phyloP scores from a whole-genome alignment of 37 sponge, comb jelly and placozoan genomes.

The Beroe forskalii region DNA sequence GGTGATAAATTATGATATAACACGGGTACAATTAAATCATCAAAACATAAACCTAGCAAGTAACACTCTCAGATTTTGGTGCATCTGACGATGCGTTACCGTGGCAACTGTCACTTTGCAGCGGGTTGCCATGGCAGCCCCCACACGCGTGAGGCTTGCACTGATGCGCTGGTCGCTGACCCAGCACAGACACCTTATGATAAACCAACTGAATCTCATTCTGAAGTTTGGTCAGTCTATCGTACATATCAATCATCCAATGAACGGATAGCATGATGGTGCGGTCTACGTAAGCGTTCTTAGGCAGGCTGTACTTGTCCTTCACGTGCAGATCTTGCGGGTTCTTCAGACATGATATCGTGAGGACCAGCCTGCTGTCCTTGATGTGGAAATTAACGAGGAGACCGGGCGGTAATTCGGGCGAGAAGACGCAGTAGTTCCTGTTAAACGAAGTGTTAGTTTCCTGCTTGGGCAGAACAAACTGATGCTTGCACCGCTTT shows the following conservation, averaged over 20 bases:
- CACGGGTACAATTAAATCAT: too few relatives aligned
- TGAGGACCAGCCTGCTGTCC: conserved; percentile 27
- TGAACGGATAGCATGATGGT: conserved; percentile 2
- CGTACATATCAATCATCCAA: conserved; percentile 18
- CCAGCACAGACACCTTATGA: background rate
- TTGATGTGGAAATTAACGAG: conserved; percentile 39
- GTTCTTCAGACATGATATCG: conserved; percentile 52
- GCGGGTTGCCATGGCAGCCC: too few relatives aligned
- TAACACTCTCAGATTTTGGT: too few relatives aligned
- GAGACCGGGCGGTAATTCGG: conserved; percentile 18
- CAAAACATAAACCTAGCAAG: too few relatives aligned
- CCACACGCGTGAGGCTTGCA: too few relatives aligned
- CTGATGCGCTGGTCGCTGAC: background rate
- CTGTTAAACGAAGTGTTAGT: background rate
- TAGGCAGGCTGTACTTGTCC: conserved; percentile 8
- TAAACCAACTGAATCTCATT: conserved; percentile 14
- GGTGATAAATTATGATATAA: too few relatives aligned
- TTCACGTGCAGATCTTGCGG: conserved; percentile 44
- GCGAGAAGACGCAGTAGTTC: conserved; percentile 18
- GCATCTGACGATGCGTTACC: background rate
- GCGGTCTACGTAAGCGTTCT: conserved; percentile 8
- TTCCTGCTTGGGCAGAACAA: background rate
- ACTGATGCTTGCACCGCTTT: conserved; percentile 15
- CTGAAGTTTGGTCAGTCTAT: conserved; percentile 1
- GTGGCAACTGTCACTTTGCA: background rate